phyloP scores from a whole-genome alignment of 2,113 vertebrate genomes.

The Paratilapia polleni region DNA sequence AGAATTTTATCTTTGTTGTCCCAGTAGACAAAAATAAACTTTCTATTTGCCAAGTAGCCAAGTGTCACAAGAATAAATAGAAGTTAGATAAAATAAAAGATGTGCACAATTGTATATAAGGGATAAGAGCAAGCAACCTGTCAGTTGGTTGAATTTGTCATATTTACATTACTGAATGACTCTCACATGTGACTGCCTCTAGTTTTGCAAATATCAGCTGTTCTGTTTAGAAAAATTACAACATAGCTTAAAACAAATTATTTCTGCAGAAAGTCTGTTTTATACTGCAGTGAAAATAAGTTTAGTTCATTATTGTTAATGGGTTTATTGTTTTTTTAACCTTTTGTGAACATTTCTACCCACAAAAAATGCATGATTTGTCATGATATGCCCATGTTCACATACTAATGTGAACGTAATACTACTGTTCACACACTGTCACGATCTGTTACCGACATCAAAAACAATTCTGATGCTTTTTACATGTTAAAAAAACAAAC shows the following conservation, averaged over 20 bases:
- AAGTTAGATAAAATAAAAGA: slow-evolving; percentile 2
- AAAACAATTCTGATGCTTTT: not conserved
- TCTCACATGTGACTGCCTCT: not conserved
- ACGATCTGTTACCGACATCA: not conserved
- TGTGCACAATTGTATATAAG: not conserved
- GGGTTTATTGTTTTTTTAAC: not conserved
- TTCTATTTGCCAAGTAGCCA: not conserved
- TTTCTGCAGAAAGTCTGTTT: not conserved
- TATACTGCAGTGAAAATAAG: not conserved
- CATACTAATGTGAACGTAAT: not conserved
- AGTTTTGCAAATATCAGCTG: not conserved
- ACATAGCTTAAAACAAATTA: not conserved
- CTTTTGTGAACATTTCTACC: not conserved
- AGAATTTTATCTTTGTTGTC: slow-evolving; percentile 17
- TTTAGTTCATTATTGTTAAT: not conserved
- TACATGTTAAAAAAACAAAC: not conserved
- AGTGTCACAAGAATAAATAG: not conserved
- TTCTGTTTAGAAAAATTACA: not conserved
- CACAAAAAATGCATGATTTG: not conserved
- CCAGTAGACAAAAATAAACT: not conserved
- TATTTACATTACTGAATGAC: not conserved
- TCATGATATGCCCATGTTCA: not conserved
- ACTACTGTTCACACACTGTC: not conserved
- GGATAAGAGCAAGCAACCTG: not conserved
- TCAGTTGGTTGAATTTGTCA: not conserved